Conservation (phyloP, 2,888 invertebrate genomes). For the Tanypteryx hageni region DNA sequence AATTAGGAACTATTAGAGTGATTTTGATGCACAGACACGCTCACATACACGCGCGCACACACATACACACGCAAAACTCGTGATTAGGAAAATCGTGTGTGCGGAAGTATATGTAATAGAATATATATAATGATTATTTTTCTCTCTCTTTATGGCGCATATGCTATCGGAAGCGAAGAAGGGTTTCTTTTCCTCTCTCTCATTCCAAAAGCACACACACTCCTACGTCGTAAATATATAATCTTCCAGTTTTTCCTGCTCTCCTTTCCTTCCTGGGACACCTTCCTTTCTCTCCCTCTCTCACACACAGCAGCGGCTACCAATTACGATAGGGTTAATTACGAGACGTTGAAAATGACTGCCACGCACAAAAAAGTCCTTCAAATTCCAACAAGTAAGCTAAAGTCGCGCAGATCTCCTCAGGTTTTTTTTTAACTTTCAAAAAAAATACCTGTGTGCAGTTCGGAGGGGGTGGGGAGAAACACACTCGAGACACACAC, state of each 20-base stretch:
- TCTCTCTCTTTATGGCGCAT: neutral
- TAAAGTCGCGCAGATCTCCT: neutral
- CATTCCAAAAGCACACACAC: neutral
- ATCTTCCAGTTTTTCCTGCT: neutral
- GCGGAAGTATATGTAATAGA: constrained; percentile 37
- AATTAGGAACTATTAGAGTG: constrained; percentile 61
- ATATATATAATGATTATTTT: constrained; percentile 34
- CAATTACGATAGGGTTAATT: constrained; percentile 1
- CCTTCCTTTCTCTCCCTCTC: neutral
- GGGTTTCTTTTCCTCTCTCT: neutral
- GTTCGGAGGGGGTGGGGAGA: too few species aligned
- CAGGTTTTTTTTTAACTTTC: neutral
- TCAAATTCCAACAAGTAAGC: neutral
- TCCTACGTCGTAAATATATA: neutral
- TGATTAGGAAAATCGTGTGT: constrained; percentile 51
- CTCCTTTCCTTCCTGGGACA: neutral
- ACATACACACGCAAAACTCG: constrained; percentile 30
- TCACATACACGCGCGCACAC: constrained; percentile 48
- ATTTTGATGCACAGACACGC: constrained; percentile 51
- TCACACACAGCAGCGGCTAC: neutral
- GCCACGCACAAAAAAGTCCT: constrained; percentile 31
- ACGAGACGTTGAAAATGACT: constrained; percentile 18
- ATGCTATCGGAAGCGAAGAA: neutral
- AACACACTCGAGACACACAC: neutral
- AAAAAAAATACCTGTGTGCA: too few species aligned